These are phyloP conservation scores for Aleiodes sp. DNA, from an alignment of 1,140 invertebrate genomes.

Conservation along the genomic window DNA sequence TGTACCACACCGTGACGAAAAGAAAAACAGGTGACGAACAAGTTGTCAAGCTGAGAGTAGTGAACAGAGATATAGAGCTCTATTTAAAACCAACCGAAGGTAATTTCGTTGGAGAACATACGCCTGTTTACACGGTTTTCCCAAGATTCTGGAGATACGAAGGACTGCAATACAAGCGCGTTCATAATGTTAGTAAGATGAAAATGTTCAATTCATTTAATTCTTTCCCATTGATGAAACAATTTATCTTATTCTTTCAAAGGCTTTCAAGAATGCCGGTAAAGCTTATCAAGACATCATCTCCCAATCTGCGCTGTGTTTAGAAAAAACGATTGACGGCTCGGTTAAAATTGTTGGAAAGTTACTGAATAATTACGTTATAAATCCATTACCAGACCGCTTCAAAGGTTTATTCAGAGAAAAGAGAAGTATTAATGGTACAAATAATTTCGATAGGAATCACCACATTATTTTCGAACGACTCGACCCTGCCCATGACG, in stretches of 20 bases:
- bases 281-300: neutral
- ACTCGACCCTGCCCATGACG: neutral
- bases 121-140: slow-evolving; percentile 49
- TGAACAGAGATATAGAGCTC: slow-evolving; percentile 42
- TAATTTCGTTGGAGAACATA: slow-evolving; percentile 45
- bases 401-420: neutral
- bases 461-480: neutral
- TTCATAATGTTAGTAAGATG: slow-evolving; percentile 31
- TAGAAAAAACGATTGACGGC: neutral
- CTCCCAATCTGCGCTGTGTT: neutral
- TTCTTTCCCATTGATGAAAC: neutral
- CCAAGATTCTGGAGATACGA: slow-evolving; percentile 33
- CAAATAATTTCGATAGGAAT: neutral
- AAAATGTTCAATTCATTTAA: neutral
- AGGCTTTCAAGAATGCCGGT: slow-evolving; percentile 37
- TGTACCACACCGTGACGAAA: slow-evolving; percentile 25
- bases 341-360: neutral
- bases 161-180: slow-evolving; percentile 43
- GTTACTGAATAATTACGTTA: neutral
- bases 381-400: neutral
- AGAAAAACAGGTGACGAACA: neutral
- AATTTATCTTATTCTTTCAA: neutral
- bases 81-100: slow-evolving; percentile 50
- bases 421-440: neutral
- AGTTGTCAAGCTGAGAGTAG: slow-evolving; percentile 42